Percentiles rank a stretch among this genome's conserved stretches.
These are phyloP conservation scores for Danio aesculapii DNA, from an alignment of 2,797 vertebrate genomes.

Conservation along the genomic window DNA sequence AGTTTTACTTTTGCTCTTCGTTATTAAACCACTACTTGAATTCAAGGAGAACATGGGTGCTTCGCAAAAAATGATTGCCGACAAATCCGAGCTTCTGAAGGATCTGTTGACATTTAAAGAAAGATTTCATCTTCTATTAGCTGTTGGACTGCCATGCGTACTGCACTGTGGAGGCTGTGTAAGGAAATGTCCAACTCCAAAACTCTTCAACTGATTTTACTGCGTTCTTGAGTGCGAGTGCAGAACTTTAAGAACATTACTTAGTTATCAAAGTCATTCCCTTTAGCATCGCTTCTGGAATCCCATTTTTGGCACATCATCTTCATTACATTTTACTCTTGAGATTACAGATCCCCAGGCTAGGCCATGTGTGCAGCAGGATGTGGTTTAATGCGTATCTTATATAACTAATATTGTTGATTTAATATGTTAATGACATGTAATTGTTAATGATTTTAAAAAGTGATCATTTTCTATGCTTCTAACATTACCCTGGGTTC, in stretches of 20 bases:
- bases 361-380: not conserved
- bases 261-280: conserved; percentile 27
- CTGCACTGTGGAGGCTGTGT: not conserved
- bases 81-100: not conserved
- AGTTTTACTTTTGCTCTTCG: not conserved
- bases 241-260: not conserved
- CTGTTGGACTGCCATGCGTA: not conserved
- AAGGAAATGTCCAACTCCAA: conserved; percentile 12
- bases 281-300: conserved; percentile 6
- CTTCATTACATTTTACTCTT: not conserved
- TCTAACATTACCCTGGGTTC: not conserved
- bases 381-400: not conserved
- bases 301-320: conserved; percentile 9
- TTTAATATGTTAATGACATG: not conserved
- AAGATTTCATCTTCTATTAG: not conserved
- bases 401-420: not conserved
- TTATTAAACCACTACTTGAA: conserved; percentile 28
- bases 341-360: conserved; percentile 5
- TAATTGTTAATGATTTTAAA: not conserved
- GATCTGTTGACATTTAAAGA: conserved; percentile 3
- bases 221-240: not conserved
- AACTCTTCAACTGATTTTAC: conserved; percentile 9
- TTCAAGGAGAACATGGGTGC: conserved; percentile 15
- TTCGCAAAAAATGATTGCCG: conserved; percentile 34
- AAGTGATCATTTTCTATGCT: conserved; percentile 13